phyloP scores from a whole-genome alignment of 2,888 invertebrate genomes.

The Hypomecis punctinalis region DNA sequence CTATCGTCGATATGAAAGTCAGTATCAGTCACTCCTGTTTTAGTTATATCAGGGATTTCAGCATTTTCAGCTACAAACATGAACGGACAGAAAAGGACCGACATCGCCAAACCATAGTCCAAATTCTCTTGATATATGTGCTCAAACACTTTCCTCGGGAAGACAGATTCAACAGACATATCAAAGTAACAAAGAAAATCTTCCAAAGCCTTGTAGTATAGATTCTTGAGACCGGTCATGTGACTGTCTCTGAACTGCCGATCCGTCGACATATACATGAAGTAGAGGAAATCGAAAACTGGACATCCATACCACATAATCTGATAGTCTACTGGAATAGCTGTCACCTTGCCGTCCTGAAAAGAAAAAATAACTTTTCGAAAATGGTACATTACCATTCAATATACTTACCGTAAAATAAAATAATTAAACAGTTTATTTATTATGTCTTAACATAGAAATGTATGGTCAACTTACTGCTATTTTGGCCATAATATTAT shows the following conservation, averaged over 20 bases:
- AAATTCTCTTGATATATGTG: constrained; percentile 48
- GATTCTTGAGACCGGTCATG: constrained; percentile 49
- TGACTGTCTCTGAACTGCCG: constrained; percentile 50
- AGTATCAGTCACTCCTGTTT: constrained; percentile 43
- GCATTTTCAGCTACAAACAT: constrained; percentile 47
- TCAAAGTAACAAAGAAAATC: constrained; percentile 49
- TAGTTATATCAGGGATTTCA: constrained; percentile 47
- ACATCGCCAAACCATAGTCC: constrained; percentile 50
- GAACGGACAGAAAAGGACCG: constrained; percentile 48
- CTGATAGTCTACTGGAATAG: constrained; percentile 56
- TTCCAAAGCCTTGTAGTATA: constrained; percentile 31
- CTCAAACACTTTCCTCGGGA: constrained; percentile 54
- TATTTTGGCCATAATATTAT: constrained; percentile 63
- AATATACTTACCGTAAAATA: background rate
- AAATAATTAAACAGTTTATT: no score
- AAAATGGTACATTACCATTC: background rate
- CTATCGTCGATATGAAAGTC: constrained; percentile 45
- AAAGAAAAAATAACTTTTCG: constrained; percentile 21
- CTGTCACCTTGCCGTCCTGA: constrained; percentile 47
- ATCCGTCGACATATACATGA: constrained; percentile 30
- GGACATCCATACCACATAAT: constrained; percentile 48
- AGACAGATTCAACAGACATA: constrained; percentile 49
- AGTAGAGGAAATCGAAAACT: constrained; percentile 39
- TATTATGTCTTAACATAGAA: no score
- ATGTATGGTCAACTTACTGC: constrained; percentile 52